Evolutionary conservation across 2,797 vertebrate genomes (phyloP), one percentile per base, ranked within the genome.

Genomic region (Tragelaphus eurycerus): DNA sequence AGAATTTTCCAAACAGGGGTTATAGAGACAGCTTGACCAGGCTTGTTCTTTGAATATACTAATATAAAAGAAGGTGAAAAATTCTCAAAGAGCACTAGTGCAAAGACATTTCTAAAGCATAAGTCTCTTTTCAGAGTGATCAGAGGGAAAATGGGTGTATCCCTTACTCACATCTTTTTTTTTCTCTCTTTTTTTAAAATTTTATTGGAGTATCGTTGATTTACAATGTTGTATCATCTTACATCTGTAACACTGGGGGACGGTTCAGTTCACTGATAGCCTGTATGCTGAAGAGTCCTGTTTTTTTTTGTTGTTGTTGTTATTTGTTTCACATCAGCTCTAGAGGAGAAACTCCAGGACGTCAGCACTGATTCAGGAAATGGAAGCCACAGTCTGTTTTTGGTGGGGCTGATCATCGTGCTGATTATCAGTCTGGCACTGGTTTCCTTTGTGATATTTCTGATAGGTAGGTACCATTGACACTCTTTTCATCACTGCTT

Each of bases 361-460:
- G 2, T 54, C 17, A 29, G 43, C 92, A 57, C 13, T 17, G 11
- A 74, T 92, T 93, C 91, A 12, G 79, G 38, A 0, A 50, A 87
- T 14, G 97, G 97, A 98, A 55, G 85, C 46, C 94, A 96, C 23
- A 9, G 92, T 31, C 94, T 98, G 67, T 96, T 98, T 96, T 98
- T 99, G 4, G 0, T 98, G 90, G 97, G 87, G 59, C 96, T 99
- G 94, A 97, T 99, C 67, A 97, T 98, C 16, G 98, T 98, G 95
- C 94, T 99, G 97, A 96, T 98, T 7, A 0, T 99, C 97, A 99
- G 98, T 86, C 97, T 99, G 98, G 97, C 86, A 0, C 98, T 99
- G 96, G 98, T 99, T 94, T 99, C 98, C 59, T 99, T 98, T 3
- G 98, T 98, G 96, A 98, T 99, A 95, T 98, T 98, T 92, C 97